Percentiles rank a stretch among this genome's conserved stretches.
phyloP scores from a whole-genome alignment of 2,113 vertebrate genomes.

The Proteles cristata region DNA sequence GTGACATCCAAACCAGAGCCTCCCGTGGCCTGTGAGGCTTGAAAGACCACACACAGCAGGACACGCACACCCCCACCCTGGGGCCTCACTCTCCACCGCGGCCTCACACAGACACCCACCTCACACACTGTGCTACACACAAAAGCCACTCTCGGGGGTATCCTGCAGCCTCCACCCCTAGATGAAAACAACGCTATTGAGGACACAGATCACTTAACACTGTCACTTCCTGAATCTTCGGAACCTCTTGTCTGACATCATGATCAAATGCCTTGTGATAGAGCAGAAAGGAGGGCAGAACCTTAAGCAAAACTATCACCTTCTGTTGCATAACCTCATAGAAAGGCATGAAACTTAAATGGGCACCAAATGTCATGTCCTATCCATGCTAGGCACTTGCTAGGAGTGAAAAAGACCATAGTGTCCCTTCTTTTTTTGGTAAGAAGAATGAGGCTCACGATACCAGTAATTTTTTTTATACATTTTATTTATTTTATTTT shows the following conservation, averaged over 20 bases:
- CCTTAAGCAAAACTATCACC: not conserved
- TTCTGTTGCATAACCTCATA: not conserved
- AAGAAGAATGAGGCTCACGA: not conserved
- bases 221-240: not conserved
- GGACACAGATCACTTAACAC: not conserved
- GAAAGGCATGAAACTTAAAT: not conserved
- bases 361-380: not conserved
- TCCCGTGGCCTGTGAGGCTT: not conserved
- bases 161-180: not conserved
- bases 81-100: not conserved
- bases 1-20: constrained; percentile 56
- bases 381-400: not conserved
- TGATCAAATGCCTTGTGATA: not conserved
- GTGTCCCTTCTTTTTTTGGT: not conserved
- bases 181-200: not conserved
- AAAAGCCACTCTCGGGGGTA: not conserved
- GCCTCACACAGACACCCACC: constrained; percentile 70
- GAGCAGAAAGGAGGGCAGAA: not conserved
- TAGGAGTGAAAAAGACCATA: not conserved
- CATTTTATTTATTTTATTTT: no score
- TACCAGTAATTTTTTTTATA: not conserved
- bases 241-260: not conserved
- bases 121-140: not conserved
- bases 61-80: not conserved
- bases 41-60: constrained; percentile 72